Base-by-base conservation (phyloP, 2,888 invertebrate genomes). In the Timandra comae region DNA sequence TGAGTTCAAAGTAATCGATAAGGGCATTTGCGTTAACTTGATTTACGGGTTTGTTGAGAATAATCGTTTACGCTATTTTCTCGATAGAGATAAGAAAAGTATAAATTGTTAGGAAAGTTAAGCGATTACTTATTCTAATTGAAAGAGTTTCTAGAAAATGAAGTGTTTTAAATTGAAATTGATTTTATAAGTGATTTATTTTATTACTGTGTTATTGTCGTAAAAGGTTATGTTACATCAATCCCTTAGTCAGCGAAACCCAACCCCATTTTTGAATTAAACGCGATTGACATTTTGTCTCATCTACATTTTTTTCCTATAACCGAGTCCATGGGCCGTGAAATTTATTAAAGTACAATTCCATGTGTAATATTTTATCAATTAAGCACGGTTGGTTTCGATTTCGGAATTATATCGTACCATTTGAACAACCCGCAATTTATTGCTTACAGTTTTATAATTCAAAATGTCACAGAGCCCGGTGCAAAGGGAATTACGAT, bases 261-360 rank as follows among this genome's bases (percentile, higher is more conserved):
- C 41, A 49, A 47, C 55, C 64, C 64, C 57, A 46, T 39, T 43
- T 71, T 69, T 57, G 56, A 68, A 68, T 71, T 63, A 62, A 63
- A 62, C 60, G 52, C 72, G 63, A 72, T 76, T 73, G 75, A 72
- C 72, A 72, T 78, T 76, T 71, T 72, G 56, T 56, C 69, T 74
- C 70, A 81, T 82, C 66, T 77, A 62, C 73, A 81, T 81, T 81
- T 78, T 79, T 77, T 64, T 43, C 63, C 71, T 56, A 75, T 76
- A 71, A 65, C 60, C 59, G 48, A 62, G 46, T 66, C 65, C 52
- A 76, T 71, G 74, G 60, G 51, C 73, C 74, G 63, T 82, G 73
- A 75, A 81, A 80, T 78, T 71, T 76, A 74, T 76, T 71, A 75
- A 66, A 75, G 63, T 63, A 68, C 61, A 62, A 62, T 65, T 64